Evolutionary conservation across 2,888 invertebrate species (phyloP).

Genomic region (Lymantria monacha): DNA sequence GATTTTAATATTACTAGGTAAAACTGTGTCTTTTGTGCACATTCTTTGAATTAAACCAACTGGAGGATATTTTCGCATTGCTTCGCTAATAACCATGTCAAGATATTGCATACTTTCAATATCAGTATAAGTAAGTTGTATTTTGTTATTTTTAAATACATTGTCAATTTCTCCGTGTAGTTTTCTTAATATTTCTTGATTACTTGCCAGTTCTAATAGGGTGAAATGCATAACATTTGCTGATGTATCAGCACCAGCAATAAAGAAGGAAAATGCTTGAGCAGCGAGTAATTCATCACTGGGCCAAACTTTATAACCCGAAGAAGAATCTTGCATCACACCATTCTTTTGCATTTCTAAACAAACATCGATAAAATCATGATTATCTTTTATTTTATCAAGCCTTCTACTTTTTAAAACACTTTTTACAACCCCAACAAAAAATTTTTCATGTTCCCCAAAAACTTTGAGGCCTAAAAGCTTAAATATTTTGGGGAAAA

Average conservation of each 20-base stretch:
- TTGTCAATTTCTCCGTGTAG: conserved; percentile 62
- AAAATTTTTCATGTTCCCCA: conserved; percentile 53
- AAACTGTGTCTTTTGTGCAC: conserved; percentile 45
- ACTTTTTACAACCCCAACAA: conserved; percentile 51
- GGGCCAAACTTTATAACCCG: conserved; percentile 48
- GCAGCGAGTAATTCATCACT: conserved; percentile 60
- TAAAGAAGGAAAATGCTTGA: conserved; percentile 71
- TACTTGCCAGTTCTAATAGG: conserved; percentile 55
- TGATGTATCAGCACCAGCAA: conserved; percentile 70
- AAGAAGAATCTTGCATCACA: conserved; percentile 43
- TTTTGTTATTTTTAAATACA: conserved; percentile 38
- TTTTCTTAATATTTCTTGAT: conserved; percentile 52
- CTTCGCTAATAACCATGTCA: conserved; percentile 60
- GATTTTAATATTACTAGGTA: conserved; percentile 47
- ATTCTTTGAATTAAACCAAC: conserved; percentile 49
- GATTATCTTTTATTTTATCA: conserved; percentile 23
- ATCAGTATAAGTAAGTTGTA: conserved; percentile 50
- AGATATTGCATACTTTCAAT: conserved; percentile 59
- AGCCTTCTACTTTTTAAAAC: conserved; percentile 45
- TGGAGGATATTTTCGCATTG: conserved; percentile 57
- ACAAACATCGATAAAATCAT: conserved; percentile 61
- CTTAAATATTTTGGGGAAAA: conserved; percentile 42
- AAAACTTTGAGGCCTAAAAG: conserved; percentile 48
- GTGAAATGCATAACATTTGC: conserved; percentile 62
- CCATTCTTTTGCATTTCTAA: conserved; percentile 56